Percentiles rank a stretch among this genome's conserved stretches.
Evolutionary conservation across 1,140 invertebrate genomes (phyloP).

Genomic region (Brachionus rotundiformis): DNA sequence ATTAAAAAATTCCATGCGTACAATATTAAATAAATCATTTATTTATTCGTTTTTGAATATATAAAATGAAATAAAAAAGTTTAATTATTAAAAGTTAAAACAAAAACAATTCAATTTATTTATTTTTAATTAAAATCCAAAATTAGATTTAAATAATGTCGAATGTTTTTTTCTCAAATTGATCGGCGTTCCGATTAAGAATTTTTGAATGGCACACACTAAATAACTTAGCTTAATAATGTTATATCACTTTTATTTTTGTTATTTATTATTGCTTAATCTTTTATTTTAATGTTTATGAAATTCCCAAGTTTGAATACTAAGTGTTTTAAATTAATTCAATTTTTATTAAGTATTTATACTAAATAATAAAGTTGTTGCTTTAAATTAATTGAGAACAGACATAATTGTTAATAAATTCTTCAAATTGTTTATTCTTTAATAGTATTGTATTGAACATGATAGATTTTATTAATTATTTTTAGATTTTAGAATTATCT

Average conservation of each 20-base stretch:
- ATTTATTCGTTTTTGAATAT: too few species aligned
- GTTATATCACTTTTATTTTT: background rate
- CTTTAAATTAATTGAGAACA: background rate
- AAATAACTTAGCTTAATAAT: background rate
- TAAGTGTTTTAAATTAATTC: background rate
- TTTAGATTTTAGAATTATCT: background rate
- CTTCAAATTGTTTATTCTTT: background rate
- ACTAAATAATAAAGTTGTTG: background rate
- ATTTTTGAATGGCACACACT: background rate
- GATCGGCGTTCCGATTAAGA: background rate
- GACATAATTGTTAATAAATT: background rate
- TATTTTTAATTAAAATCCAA: too few species aligned
- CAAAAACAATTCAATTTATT: too few species aligned
- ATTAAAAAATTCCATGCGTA: too few species aligned
- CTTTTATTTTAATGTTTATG: background rate
- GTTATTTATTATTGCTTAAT: background rate
- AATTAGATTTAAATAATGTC: background rate
- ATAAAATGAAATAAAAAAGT: too few species aligned
- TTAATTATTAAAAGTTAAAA: too few species aligned
- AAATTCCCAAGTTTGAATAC: background rate
- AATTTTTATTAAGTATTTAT: background rate
- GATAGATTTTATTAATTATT: constrained; percentile 4
- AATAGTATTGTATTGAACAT: background rate
- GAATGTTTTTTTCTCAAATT: background rate
- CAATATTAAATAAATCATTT: too few species aligned